These are phyloP conservation scores for Eupsittula cactorum DNA, from an alignment of 2,113 vertebrate species.

Conservation along the genomic window DNA sequence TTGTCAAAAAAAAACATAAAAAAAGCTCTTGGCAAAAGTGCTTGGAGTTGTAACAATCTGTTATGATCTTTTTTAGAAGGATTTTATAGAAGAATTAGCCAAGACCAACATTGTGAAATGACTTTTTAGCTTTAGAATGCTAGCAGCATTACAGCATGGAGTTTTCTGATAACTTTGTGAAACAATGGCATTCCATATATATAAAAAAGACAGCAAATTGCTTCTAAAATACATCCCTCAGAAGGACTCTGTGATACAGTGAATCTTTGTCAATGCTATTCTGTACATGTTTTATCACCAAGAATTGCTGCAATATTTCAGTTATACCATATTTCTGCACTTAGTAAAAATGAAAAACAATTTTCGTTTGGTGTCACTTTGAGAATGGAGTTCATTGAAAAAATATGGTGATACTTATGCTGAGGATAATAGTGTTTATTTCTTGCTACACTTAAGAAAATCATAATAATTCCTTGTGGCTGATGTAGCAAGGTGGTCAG, in stretches of 20 bases:
- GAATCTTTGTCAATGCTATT: neutral
- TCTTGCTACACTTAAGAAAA: neutral
- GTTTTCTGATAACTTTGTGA: neutral
- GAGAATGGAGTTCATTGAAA: neutral
- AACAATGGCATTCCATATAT: neutral
- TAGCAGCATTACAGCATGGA: neutral
- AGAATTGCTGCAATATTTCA: neutral
- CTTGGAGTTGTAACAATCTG: neutral
- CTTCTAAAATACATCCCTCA: neutral
- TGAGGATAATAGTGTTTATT: slow-evolving; percentile 2
- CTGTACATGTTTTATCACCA: neutral
- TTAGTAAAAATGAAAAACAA: neutral
- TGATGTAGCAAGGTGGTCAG: neutral
- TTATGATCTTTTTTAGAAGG: neutral
- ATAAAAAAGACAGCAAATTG: neutral
- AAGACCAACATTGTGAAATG: neutral
- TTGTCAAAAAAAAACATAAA: neutral
- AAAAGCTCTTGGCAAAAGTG: neutral
- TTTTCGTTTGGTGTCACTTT: neutral
- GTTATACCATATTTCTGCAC: neutral
- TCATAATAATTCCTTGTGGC: neutral
- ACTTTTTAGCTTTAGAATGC: neutral
- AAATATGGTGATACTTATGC: neutral
- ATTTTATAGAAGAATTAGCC: neutral
- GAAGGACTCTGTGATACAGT: neutral